A percentile compares a stretch with the other conserved stretches of the same genome.
These are phyloP conservation scores for Zosterops hypoxanthus DNA, from an alignment of 2,113 vertebrate genomes.

Conservation along the genomic window DNA sequence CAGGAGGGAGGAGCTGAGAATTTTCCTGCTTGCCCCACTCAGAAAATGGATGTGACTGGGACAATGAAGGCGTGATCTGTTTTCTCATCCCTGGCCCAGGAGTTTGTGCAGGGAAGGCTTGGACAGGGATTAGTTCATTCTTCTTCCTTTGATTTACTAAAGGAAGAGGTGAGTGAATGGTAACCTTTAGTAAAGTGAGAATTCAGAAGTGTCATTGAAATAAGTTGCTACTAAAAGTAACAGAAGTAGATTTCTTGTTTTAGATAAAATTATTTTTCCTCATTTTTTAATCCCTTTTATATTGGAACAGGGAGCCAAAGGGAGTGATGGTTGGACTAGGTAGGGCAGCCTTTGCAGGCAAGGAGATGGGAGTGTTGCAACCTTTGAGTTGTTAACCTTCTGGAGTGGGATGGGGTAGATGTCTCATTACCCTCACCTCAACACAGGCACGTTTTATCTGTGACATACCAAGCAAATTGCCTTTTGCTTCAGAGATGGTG, in stretches of 20 bases:
- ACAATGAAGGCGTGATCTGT: neutral
- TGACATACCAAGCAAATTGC: slow-evolving; percentile 42
- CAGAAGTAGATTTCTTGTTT: neutral
- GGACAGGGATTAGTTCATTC: neutral
- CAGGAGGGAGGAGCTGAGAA: neutral
- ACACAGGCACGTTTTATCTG: neutral
- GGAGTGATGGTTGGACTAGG: neutral
- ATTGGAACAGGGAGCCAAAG: neutral
- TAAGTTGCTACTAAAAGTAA: neutral
- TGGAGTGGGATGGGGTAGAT: neutral
- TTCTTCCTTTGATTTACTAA: neutral
- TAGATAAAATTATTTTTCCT: neutral
- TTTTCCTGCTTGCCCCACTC: neutral
- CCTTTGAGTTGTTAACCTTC: slow-evolving; percentile 21
- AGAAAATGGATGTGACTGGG: neutral
- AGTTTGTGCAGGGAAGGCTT: neutral
- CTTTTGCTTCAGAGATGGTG: slow-evolving; percentile 27
- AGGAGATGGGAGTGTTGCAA: neutral
- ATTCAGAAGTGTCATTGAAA: neutral
- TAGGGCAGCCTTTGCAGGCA: neutral
- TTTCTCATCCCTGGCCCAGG: neutral
- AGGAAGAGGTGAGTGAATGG: neutral
- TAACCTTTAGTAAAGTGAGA: neutral
- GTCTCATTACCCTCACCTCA: neutral
- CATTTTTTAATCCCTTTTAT: neutral